Evolutionary conservation across 2,888 invertebrate genomes (phyloP).

Genomic region (Nineta flava): DNA sequence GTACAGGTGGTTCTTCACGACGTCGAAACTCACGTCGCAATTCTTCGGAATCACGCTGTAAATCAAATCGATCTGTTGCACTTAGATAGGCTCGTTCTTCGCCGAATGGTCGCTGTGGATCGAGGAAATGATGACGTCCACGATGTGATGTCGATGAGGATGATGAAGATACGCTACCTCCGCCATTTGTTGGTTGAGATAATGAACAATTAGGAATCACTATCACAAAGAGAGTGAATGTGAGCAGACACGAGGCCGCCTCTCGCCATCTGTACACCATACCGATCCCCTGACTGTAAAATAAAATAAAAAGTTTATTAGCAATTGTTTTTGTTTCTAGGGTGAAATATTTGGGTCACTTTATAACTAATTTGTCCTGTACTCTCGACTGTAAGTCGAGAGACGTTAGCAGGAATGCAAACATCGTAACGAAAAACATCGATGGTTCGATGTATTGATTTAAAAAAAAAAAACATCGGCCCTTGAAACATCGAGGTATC

Average conservation of each 20-base stretch:
- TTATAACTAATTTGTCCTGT: too few species aligned
- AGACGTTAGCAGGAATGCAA: too few species aligned
- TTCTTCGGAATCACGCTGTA: conserved; percentile 26
- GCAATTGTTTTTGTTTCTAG: too few species aligned
- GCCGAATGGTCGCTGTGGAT: conserved; percentile 17
- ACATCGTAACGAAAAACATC: too few species aligned
- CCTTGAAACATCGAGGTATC: too few species aligned
- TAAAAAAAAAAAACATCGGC: too few species aligned
- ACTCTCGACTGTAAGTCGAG: too few species aligned
- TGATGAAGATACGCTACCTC: neutral
- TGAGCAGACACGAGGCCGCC: conserved; percentile 2
- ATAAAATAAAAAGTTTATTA: conserved; percentile 2
- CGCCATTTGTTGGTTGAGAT: neutral
- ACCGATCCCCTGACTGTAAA: conserved; percentile 3
- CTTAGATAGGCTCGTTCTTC: conserved; percentile 23
- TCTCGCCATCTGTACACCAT: conserved; percentile 5
- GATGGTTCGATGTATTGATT: too few species aligned
- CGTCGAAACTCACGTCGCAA: conserved; percentile 21
- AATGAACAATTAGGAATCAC: conserved; percentile 1
- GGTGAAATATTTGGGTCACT: too few species aligned
- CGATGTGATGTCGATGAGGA: neutral
- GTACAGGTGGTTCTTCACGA: conserved; percentile 24
- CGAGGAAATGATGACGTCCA: conserved; percentile 4
- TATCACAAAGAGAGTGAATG: conserved; percentile 1
- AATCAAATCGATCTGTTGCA: conserved; percentile 27